These are phyloP conservation scores for Anthopleura sola DNA, from an alignment of 64 coral and sea anemone species.

Conservation along the genomic window DNA sequence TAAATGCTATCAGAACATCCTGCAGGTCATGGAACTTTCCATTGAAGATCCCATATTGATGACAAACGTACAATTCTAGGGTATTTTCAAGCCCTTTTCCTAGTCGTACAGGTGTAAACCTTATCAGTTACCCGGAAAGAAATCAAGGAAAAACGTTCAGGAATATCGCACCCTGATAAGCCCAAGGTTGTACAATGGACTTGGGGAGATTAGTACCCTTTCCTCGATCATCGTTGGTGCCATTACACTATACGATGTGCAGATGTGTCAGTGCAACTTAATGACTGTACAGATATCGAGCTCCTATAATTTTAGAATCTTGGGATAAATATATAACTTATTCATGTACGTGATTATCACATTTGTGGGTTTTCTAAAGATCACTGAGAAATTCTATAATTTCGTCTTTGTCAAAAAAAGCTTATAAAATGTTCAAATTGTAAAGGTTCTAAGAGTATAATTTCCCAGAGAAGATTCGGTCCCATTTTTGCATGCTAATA, in stretches of 20 bases:
- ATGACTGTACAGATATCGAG: not conserved
- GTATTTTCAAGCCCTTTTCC: not conserved
- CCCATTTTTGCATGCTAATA: too few relatives aligned
- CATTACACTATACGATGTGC: constrained; percentile 15
- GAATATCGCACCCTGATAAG: constrained; percentile 16
- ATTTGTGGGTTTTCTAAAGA: not conserved
- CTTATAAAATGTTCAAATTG: not conserved
- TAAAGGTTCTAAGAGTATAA: not conserved
- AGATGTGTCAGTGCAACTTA: not conserved
- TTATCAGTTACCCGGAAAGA: constrained; percentile 6
- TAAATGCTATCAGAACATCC: not conserved
- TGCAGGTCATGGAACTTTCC: not conserved
- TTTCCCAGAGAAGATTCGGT: not conserved
- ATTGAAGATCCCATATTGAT: not conserved
- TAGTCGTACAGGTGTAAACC: constrained; percentile 1
- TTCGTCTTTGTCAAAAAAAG: too few relatives aligned
- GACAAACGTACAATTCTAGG: constrained; percentile 1
- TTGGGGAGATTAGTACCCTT: constrained; percentile 13
- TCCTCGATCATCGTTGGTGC: not conserved
- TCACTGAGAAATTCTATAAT: not conserved
- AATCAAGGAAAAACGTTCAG: constrained; percentile 3
- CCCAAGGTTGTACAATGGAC: constrained; percentile 10
- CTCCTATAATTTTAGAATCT: not conserved
- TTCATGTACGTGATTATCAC: not conserved
- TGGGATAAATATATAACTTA: not conserved